phyloP scores from a whole-genome alignment of 2,113 vertebrate genomes.

The Buteo buteo region DNA sequence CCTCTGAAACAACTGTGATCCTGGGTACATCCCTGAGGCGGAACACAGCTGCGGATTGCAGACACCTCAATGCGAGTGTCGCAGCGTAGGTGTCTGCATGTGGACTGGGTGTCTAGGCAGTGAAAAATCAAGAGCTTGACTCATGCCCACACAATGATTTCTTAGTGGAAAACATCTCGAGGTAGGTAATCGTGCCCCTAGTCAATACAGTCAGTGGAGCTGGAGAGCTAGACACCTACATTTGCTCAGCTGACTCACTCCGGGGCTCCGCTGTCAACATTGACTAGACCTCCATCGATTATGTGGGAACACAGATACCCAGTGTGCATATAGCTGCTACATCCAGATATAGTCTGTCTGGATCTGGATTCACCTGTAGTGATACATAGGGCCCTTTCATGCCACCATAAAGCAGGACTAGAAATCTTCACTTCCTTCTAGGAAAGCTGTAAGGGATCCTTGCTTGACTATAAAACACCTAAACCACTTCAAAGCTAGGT shows the following conservation, averaged over 20 bases:
- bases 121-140: conserved; percentile 40
- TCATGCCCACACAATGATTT: conserved; percentile 26
- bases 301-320: not conserved
- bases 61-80: not conserved
- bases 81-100: not conserved
- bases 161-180: conserved; percentile 1
- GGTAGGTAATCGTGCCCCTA: not conserved
- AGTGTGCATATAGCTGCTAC: not conserved
- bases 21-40: not conserved
- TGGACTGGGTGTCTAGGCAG: conserved; percentile 45
- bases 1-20: not conserved
- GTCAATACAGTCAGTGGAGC: conserved; percentile 15
- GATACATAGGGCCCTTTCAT: not conserved
- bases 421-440: not conserved
- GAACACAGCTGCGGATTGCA: not conserved
- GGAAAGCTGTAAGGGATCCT: not conserved
- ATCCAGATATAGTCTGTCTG: not conserved
- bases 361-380: not conserved
- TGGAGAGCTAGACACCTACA: conserved; percentile 37
- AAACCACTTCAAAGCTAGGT: not conserved
- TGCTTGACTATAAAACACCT: not conserved
- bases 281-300: not conserved
- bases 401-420: not conserved
- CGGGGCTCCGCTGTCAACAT: not conserved
- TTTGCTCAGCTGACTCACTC: conserved; percentile 27